Evolutionary conservation across 2,113 vertebrate species (phyloP).

Genomic region (Dicrurus megarhynchus): DNA sequence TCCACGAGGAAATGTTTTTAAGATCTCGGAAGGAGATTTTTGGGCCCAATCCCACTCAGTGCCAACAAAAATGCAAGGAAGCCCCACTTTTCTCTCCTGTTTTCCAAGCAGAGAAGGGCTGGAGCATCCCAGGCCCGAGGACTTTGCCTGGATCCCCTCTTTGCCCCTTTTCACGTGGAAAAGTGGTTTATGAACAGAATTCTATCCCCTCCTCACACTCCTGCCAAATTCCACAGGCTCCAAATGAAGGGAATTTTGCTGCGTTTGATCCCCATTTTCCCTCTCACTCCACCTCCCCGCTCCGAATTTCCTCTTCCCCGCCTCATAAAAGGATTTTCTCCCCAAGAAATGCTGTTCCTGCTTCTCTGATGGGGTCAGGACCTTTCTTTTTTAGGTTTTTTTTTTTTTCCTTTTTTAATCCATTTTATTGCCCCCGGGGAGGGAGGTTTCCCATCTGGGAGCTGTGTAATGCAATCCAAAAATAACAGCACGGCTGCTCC

Average conservation of each 20-base stretch:
- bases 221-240: not conserved
- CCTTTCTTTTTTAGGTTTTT: not conserved
- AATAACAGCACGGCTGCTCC: constrained; percentile 26
- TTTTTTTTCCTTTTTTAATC: not conserved
- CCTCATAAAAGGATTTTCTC: constrained; percentile 37
- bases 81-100: not conserved
- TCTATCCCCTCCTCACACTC: not conserved
- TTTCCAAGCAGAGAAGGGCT: not conserved
- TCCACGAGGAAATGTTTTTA: not conserved
- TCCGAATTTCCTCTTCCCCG: not conserved
- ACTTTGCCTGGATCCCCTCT: not conserved
- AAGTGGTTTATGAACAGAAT: not conserved
- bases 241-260: not conserved
- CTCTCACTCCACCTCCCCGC: not conserved
- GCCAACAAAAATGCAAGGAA: not conserved
- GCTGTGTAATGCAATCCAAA: constrained; percentile 69
- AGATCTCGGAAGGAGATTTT: not conserved
- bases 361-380: constrained; percentile 58
- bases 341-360: constrained; percentile 34
- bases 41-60: not conserved
- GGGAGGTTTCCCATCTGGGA: constrained; percentile 43
- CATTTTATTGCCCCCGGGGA: constrained; percentile 16
- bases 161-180: accelerated
- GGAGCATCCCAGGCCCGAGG: not conserved
- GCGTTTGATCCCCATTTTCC: not conserved